phyloP scores from a whole-genome alignment of 2,888 invertebrate genomes.

The Hartigia nigra region DNA sequence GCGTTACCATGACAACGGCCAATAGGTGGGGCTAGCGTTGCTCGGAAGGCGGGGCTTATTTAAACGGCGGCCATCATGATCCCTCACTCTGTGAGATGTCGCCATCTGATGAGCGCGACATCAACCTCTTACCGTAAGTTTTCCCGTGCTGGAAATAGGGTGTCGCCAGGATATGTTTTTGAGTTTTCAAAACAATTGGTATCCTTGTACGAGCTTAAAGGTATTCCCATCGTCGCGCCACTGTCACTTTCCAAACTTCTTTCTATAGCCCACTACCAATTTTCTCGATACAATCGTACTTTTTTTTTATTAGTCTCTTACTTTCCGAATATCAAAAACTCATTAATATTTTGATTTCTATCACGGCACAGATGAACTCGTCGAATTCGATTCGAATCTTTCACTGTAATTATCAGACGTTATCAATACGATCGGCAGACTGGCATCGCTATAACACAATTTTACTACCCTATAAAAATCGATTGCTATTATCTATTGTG shows the following conservation, averaged over 20 bases:
- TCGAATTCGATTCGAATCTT: not conserved
- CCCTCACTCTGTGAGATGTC: conserved; percentile 48
- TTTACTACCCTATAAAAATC: not conserved
- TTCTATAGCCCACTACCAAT: not conserved
- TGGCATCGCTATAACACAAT: not conserved
- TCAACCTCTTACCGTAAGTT: not conserved
- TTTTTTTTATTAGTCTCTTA: not conserved
- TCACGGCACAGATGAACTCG: not conserved
- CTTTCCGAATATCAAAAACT: not conserved
- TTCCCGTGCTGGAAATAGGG: conserved; percentile 7
- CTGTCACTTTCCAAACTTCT: not conserved
- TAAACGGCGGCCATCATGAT: conserved; percentile 53
- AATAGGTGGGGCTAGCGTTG: conserved; percentile 31
- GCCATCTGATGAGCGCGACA: conserved; percentile 45
- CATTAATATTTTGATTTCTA: not conserved
- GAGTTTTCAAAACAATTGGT: not conserved
- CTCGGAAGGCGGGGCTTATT: conserved; percentile 51
- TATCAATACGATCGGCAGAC: not conserved
- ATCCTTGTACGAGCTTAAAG: not conserved
- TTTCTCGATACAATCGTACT: not conserved
- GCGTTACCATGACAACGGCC: conserved; percentile 52
- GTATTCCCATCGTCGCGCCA: not conserved
- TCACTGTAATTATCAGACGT: not conserved
- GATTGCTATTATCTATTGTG: not conserved
- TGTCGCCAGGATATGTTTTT: conserved; percentile 22